Base-by-base conservation (phyloP, 1,140 invertebrate species). In the Papilio machaon region DNA sequence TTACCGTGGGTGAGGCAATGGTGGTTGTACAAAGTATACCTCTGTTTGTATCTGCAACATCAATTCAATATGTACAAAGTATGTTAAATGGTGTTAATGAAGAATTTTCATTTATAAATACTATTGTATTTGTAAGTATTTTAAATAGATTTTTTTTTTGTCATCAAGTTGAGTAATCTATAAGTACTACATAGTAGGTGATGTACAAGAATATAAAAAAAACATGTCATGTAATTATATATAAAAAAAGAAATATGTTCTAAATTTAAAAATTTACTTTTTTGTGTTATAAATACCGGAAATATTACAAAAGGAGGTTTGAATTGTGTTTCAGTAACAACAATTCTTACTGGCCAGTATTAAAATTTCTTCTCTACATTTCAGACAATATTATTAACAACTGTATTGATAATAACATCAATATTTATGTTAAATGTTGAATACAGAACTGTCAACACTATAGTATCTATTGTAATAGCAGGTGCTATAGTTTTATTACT, bases 1-100 rank as follows among this genome's bases (percentile, higher is more conserved):
- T 93, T 80, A 94, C 92, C 13, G 52, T 94, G 8, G 93, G 93
- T 30, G 93, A 94, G 83, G 91, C 91, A 8, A 91, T 92, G 84
- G 73, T 94, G 11, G 88, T 93, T 0, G 58, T 80, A 11, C 92
- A 94, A 79, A 82, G 85, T 23, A 70, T 89, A 11, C 73, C 87
- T 2, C 67, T 94, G n/a, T 89, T 89, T 77, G 15, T 17, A 11
- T 70, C 82, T 0, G 86, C 85, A 80, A 82, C 81, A 11, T 7
- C 86, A 0, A 47, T 82, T 1, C 89, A 86, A 79, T 81, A 85
- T 9, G 77, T 89, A 8, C 81, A 79, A 60, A 77, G 86, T 43
- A 58, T 87, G 43, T 64, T 84, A 9, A 81, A 86, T 77, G 80
- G 84, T 38, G 52, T 82, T 80, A 82, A 90, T 70, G 87, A 87